phyloP scores from a whole-genome alignment of 1,140 invertebrate genomes.

The Drosophila grimshawi region DNA sequence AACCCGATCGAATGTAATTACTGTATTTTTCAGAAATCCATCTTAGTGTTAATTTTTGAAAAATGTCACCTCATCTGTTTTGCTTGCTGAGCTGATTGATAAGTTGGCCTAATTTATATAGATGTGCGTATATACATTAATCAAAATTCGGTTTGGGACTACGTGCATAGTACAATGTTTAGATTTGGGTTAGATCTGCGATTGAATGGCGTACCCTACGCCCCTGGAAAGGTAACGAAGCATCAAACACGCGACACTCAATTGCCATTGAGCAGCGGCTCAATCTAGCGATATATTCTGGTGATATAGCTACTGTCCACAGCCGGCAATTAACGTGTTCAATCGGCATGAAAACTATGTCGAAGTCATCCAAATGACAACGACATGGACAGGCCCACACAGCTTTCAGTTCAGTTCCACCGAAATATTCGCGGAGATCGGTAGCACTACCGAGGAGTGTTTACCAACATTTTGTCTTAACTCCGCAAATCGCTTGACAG shows the following conservation, averaged over 20 bases:
- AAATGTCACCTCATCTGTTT: too few species aligned
- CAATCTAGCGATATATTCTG: constrained; percentile 65
- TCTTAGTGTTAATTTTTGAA: too few species aligned
- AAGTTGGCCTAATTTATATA: too few species aligned
- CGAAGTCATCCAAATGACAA: constrained; percentile 72
- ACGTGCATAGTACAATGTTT: neutral
- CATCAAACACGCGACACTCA: constrained; percentile 76
- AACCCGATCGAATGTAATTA: too few species aligned
- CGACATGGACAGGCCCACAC: constrained; percentile 42
- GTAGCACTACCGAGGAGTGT: constrained; percentile 18
- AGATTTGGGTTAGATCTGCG: neutral
- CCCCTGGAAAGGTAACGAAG: constrained; percentile 66
- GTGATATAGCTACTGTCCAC: constrained; percentile 42
- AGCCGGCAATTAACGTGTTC: constrained; percentile 70
- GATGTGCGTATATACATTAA: too few species aligned
- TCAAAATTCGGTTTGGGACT: too few species aligned
- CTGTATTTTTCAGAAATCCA: too few species aligned
- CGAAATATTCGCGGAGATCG: constrained; percentile 31
- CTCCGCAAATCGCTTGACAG: neutral
- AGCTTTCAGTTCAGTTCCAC: constrained; percentile 52
- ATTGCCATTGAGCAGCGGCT: constrained; percentile 54
- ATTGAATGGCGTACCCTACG: constrained; percentile 28
- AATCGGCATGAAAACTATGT: constrained; percentile 81
- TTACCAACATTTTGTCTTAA: neutral
- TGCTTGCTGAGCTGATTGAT: too few species aligned